phyloP scores from a whole-genome alignment of 1,140 invertebrate species.

The Apis dorsata region DNA sequence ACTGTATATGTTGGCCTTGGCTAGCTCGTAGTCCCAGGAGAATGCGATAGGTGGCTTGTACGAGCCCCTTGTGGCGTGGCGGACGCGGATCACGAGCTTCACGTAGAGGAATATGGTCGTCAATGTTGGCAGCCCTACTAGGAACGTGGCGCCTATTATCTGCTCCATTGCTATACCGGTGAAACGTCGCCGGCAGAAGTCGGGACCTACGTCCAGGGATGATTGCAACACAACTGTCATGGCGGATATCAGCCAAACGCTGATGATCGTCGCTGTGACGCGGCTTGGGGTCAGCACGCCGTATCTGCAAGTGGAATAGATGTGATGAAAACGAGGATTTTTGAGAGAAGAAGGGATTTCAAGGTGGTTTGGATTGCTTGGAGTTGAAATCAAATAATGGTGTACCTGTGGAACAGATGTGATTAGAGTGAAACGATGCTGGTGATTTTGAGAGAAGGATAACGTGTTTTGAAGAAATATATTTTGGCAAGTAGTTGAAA shows the following conservation, averaged over 20 bases:
- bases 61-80: conserved; percentile 78
- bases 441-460: too few relatives aligned
- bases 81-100: conserved; percentile 76
- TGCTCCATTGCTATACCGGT: conserved; percentile 76
- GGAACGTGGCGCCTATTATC: conserved; percentile 79
- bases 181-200: conserved; percentile 82
- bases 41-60: conserved; percentile 85
- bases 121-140: conserved; percentile 81
- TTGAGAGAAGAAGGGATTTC: too few relatives aligned
- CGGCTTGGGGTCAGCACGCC: conserved; percentile 78
- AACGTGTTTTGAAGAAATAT: too few relatives aligned
- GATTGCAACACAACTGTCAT: conserved; percentile 81
- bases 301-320: conserved; percentile 60
- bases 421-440: too few relatives aligned
- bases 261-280: conserved; percentile 80
- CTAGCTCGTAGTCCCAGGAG: conserved; percentile 83
- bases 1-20: conserved; percentile 84
- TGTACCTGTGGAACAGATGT: too few relatives aligned
- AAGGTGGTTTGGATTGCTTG: too few relatives aligned
- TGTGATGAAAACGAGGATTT: not conserved
- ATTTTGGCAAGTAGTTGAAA: too few relatives aligned
- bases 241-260: conserved; percentile 80
- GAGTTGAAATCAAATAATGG: too few relatives aligned
- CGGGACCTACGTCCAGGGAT: conserved; percentile 81
- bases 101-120: conserved; percentile 81